Percentiles rank a stretch among this genome's conserved stretches.
Conservation (phyloP, 1,140 invertebrate species). For the Atta texana region DNA sequence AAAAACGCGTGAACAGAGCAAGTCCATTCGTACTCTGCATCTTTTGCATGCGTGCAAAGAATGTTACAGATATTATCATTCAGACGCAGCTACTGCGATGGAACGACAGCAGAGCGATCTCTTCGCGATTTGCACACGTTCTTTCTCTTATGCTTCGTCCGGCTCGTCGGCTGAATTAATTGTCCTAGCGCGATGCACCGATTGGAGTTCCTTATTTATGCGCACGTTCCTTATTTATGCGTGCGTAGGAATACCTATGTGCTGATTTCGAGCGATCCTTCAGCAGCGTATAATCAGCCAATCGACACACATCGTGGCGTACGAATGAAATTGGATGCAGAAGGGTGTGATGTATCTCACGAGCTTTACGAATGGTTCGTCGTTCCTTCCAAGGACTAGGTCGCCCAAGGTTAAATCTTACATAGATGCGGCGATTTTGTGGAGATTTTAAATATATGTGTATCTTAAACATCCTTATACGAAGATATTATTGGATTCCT, state of each 20-base stretch:
- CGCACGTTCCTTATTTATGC: slow-evolving; percentile 35
- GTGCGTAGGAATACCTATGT: neutral
- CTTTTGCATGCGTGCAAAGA: slow-evolving; percentile 46
- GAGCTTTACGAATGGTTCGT: slow-evolving; percentile 3
- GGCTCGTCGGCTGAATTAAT: slow-evolving; percentile 49
- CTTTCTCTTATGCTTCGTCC: slow-evolving; percentile 41
- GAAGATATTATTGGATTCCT: neutral
- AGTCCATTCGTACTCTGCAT: slow-evolving; percentile 36
- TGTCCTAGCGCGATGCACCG: slow-evolving; percentile 30
- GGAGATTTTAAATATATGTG: neutral
- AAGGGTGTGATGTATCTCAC: slow-evolving; percentile 16
- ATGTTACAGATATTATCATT: slow-evolving; percentile 68
- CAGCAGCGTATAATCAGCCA: slow-evolving; percentile 28
- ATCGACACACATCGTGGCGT: slow-evolving; percentile 56
- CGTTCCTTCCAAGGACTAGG: slow-evolving; percentile 7
- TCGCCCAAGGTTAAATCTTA: slow-evolving; percentile 18
- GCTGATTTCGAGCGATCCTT: slow-evolving; percentile 25
- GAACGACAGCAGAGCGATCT: slow-evolving; percentile 55
- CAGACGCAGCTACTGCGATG: slow-evolving; percentile 63
- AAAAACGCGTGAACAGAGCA: slow-evolving; percentile 13
- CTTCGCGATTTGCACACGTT: slow-evolving; percentile 3
- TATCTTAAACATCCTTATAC: too few species aligned
- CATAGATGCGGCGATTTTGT: neutral
- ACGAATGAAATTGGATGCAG: slow-evolving; percentile 29
- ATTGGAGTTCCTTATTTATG: slow-evolving; percentile 41